Conservation (phyloP, 2,888 invertebrate species). For the Eremobia ochroleuca region DNA sequence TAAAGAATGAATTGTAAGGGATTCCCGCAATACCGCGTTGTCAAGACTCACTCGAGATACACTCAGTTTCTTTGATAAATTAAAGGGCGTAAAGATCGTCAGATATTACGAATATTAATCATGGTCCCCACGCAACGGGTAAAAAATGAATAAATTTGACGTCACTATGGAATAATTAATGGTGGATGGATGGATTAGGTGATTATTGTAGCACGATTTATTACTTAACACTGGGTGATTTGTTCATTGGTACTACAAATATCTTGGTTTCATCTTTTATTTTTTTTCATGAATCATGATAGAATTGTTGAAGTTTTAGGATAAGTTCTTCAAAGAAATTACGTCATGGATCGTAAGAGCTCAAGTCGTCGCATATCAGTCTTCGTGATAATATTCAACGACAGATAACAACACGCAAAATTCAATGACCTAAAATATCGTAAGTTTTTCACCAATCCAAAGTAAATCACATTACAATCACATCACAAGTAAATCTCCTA, state of each 20-base stretch:
- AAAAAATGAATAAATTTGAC: slow-evolving; percentile 67
- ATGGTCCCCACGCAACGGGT: slow-evolving; percentile 58
- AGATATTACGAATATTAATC: slow-evolving; percentile 71
- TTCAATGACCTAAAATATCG: slow-evolving; percentile 16
- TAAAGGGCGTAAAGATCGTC: slow-evolving; percentile 67
- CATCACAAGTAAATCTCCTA: background rate
- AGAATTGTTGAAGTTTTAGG: background rate
- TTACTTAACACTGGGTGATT: slow-evolving; percentile 12
- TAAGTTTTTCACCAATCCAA: background rate
- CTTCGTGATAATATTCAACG: background rate
- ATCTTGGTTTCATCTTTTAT: slow-evolving; percentile 1
- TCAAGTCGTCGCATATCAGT: background rate
- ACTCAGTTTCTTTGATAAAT: slow-evolving; percentile 67
- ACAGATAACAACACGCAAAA: background rate
- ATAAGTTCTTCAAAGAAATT: background rate
- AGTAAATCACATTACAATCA: too few species aligned
- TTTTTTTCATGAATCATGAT: background rate
- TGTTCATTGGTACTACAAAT: slow-evolving; percentile 6
- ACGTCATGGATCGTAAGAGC: background rate
- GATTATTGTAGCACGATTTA: slow-evolving; percentile 36
- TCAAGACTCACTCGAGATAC: slow-evolving; percentile 54
- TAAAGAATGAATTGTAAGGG: slow-evolving; percentile 54
- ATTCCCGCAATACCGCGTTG: slow-evolving; percentile 51
- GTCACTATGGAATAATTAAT: slow-evolving; percentile 56
- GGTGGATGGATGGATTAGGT: slow-evolving; percentile 46